phyloP scores from a whole-genome alignment of 2,797 vertebrate genomes.

The Pseudomugil tenellus region DNA sequence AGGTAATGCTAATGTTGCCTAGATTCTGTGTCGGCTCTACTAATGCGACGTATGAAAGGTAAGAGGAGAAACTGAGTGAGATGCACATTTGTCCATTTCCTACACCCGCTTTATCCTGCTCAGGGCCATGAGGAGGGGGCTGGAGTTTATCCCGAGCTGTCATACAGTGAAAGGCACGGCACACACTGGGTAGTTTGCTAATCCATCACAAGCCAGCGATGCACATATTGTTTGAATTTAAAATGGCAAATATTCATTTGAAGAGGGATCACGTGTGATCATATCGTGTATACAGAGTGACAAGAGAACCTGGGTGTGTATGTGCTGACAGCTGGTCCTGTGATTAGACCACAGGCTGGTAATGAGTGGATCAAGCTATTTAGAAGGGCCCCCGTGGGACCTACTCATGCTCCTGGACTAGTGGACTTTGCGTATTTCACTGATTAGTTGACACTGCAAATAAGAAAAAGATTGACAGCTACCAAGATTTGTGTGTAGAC shows the following conservation, averaged over 20 bases:
- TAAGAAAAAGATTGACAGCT: conserved; percentile 18
- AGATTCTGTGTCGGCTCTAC: not conserved
- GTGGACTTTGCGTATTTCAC: conserved; percentile 10
- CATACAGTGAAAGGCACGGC: not conserved
- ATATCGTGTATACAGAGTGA: not conserved
- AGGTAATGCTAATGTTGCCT: conserved; percentile 21
- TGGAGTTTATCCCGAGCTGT: not conserved
- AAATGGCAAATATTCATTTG: not conserved
- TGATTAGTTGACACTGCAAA: conserved; percentile 33
- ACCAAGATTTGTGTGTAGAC: conserved; percentile 4
- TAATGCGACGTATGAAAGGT: not conserved
- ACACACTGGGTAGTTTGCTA: not conserved
- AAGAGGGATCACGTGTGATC: not conserved
- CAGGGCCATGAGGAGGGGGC: not conserved
- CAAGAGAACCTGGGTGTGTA: conserved; percentile 12
- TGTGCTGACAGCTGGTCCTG: conserved; percentile 83
- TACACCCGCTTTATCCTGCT: not conserved
- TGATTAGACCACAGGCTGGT: conserved; percentile 76
- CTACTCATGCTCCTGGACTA: conserved; percentile 35
- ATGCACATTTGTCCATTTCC: not conserved
- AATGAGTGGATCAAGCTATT: conserved; percentile 77
- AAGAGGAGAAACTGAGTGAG: not conserved
- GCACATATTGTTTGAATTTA: conserved; percentile 11
- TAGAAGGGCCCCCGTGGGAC: conserved; percentile 70
- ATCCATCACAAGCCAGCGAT: not conserved